phyloP scores from a whole-genome alignment of 2,888 invertebrate genomes.

The Nemapogon koenigi region DNA sequence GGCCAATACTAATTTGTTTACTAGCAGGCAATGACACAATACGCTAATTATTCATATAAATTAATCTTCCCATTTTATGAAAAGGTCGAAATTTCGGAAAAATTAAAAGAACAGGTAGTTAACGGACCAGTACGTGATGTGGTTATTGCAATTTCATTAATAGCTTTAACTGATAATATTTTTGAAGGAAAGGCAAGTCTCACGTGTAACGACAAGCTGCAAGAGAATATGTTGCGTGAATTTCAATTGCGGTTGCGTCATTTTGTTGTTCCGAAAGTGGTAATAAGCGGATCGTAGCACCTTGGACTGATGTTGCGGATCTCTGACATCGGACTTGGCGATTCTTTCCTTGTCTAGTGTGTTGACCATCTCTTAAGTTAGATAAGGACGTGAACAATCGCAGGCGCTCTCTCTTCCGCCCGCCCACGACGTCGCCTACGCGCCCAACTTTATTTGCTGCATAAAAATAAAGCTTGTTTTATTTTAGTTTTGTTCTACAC shows the following conservation, averaged over 20 bases:
- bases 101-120: too few species aligned
- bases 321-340: conserved; percentile 27
- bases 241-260: conserved; percentile 46
- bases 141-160: conserved; percentile 37
- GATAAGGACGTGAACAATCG: conserved; percentile 43
- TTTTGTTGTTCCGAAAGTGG: conserved; percentile 45
- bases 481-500: too few species aligned
- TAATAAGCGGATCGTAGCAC: conserved; percentile 44
- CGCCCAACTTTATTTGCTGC: conserved; percentile 34
- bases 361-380: conserved; percentile 33
- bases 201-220: conserved; percentile 18
- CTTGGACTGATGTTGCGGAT: neutral
- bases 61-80: too few species aligned
- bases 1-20: too few species aligned
- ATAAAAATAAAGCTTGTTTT: conserved; percentile 11
- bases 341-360: conserved; percentile 18
- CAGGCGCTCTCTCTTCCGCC: conserved; percentile 61
- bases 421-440: conserved; percentile 58
- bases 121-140: conserved; percentile 35
- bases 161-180: conserved; percentile 16
- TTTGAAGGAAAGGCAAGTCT: conserved; percentile 39
- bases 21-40: too few species aligned
- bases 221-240: conserved; percentile 22
- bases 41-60: too few species aligned
- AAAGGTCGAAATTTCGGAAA: too few species aligned